phyloP scores from a whole-genome alignment of 1,140 invertebrate genomes.

The Cherax destructor region DNA sequence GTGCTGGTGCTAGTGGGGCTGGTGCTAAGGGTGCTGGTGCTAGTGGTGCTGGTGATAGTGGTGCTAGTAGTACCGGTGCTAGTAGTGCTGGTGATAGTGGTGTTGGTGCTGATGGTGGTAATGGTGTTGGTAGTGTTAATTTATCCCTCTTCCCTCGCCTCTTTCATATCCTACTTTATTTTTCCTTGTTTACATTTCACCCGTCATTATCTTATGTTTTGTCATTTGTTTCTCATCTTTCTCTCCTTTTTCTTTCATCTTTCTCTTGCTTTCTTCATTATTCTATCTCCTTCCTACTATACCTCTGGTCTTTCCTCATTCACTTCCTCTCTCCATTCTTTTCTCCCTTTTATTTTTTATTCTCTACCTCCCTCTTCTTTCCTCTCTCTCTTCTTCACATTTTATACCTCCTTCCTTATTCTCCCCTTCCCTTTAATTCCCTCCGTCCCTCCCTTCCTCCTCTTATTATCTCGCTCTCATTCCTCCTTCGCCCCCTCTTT shows the following conservation, averaged over 20 bases:
- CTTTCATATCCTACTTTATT: background rate
- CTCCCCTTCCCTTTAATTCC: background rate
- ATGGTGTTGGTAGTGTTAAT: too few relatives aligned
- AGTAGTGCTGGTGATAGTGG: too few relatives aligned
- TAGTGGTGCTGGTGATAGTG: too few relatives aligned
- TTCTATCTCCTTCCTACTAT: slow-evolving; percentile 4
- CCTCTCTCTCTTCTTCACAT: background rate
- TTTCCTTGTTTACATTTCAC: background rate
- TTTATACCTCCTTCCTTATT: background rate
- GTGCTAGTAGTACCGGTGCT: too few relatives aligned
- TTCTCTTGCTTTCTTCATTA: background rate
- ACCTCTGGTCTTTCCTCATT: background rate
- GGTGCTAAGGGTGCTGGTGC: too few relatives aligned
- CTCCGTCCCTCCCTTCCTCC: background rate
- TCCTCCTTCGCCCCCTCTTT: background rate
- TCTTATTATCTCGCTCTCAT: background rate
- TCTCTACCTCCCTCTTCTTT: background rate
- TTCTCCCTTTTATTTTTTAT: background rate
- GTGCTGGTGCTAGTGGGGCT: too few relatives aligned
- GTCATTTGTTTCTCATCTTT: background rate
- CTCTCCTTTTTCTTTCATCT: background rate
- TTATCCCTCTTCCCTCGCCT: background rate
- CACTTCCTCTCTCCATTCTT: background rate
- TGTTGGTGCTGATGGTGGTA: too few relatives aligned
- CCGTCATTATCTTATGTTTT: background rate